Percentiles rank a stretch among this genome's conserved stretches.
These are phyloP conservation scores for Palythoa heliodiscus DNA, from an alignment of 92 coral and sea anemone species.

Conservation along the genomic window DNA sequence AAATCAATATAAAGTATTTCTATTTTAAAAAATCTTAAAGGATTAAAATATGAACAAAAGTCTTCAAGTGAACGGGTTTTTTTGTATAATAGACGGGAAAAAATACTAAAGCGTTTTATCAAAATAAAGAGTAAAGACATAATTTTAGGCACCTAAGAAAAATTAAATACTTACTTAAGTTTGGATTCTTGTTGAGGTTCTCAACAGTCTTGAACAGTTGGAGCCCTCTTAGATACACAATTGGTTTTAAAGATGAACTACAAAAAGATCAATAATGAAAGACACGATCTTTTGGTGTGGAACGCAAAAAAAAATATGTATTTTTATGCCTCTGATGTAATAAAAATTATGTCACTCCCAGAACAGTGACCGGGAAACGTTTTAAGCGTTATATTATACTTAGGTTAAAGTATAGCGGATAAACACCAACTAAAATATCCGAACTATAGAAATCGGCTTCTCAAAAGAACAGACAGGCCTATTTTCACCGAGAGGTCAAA, in stretches of 20 bases:
- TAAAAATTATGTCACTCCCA: constrained; percentile 12
- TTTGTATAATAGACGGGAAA: neutral
- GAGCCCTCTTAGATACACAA: neutral
- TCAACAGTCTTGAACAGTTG: neutral
- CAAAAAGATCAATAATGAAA: neutral
- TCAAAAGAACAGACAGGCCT: constrained; percentile 7
- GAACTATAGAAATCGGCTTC: constrained; percentile 37
- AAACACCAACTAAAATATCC: constrained; percentile 27
- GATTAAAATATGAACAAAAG: neutral
- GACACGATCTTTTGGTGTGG: neutral
- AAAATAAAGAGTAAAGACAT: neutral
- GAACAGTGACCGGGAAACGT: constrained; percentile 18
- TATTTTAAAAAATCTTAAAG: neutral
- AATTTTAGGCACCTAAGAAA: neutral
- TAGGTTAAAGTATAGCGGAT: constrained; percentile 19
- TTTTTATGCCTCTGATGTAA: constrained; percentile 5
- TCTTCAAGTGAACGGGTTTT: neutral
- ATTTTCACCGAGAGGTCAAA: constrained; percentile 36
- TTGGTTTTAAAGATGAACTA: neutral
- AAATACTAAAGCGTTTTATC: neutral
- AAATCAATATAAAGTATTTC: neutral
- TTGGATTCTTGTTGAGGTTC: neutral
- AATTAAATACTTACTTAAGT: neutral
- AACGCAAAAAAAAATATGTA: neutral
- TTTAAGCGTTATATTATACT: constrained; percentile 5